A percentile compares a stretch with the other conserved stretches of the same genome.
Evolutionary conservation across 2,113 vertebrate species (phyloP).

Genomic region (Cavia porcellus): DNA sequence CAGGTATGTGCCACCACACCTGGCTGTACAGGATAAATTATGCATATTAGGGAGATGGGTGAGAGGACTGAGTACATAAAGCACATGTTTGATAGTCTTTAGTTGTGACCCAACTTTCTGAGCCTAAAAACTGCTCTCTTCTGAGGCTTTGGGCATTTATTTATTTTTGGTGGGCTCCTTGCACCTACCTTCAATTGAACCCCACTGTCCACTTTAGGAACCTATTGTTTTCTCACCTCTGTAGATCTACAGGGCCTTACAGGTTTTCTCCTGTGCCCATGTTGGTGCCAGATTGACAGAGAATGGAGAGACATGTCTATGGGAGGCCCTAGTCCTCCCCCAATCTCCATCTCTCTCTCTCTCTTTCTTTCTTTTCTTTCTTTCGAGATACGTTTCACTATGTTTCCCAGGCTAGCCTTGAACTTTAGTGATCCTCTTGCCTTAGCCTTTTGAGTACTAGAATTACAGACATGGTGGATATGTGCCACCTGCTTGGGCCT

Average conservation of each 20-base stretch:
- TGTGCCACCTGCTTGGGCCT: not conserved
- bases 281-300: not conserved
- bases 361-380: too few relatives aligned
- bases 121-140: not conserved
- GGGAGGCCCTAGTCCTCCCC: not conserved
- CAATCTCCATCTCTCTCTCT: too few relatives aligned
- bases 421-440: too few relatives aligned
- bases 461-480: too few relatives aligned
- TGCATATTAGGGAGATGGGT: not conserved
- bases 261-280: not conserved
- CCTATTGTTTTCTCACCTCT: not conserved
- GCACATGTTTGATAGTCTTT: not conserved
- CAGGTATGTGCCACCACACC: not conserved
- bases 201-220: not conserved
- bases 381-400: too few relatives aligned
- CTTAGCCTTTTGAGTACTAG: too few relatives aligned
- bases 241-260: not conserved
- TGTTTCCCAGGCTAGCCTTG: too few relatives aligned
- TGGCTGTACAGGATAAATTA: not conserved
- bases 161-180: accelerated
- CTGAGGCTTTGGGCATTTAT: too few relatives aligned
- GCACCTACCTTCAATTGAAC: not conserved
- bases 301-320: not conserved
- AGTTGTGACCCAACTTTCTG: not conserved
- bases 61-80: not conserved